These are phyloP conservation scores for Oncorhynchus tshawytscha DNA, from an alignment of 2,113 vertebrate genomes.

Conservation along the genomic window DNA sequence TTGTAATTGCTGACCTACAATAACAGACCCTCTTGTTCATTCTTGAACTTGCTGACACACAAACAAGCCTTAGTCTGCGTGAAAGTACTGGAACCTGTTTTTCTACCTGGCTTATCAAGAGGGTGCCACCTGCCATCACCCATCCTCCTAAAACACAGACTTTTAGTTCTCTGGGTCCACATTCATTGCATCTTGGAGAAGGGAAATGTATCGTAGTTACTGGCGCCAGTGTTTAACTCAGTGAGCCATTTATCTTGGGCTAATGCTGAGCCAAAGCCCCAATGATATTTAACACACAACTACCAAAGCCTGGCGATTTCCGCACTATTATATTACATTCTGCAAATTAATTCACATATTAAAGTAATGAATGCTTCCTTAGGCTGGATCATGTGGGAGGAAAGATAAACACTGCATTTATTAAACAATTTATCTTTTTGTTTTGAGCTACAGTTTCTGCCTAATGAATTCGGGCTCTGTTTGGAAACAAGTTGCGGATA, in stretches of 20 bases:
- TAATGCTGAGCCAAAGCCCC: slow-evolving; percentile 13
- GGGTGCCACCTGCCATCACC: slow-evolving; percentile 40
- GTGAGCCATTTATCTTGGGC: slow-evolving; percentile 22
- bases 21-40: slow-evolving; percentile 51
- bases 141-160: slow-evolving; percentile 28
- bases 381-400: background rate
- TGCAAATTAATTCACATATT: slow-evolving; percentile 31
- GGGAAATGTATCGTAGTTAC: slow-evolving; percentile 10
- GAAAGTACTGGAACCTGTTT: slow-evolving; percentile 50
- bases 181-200: slow-evolving; percentile 20
- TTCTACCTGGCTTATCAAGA: slow-evolving; percentile 50
- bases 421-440: background rate
- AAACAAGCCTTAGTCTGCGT: slow-evolving; percentile 57
- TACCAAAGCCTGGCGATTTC: slow-evolving; percentile 13
- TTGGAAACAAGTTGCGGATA: background rate
- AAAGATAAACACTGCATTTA: slow-evolving; percentile 12
- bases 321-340: slow-evolving; percentile 29
- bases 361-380: slow-evolving; percentile 34
- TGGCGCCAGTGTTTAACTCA: slow-evolving; percentile 18
- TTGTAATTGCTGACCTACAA: slow-evolving; percentile 68
- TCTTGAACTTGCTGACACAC: slow-evolving; percentile 42
- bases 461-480: background rate
- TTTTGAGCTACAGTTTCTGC: background rate
- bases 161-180: slow-evolving; percentile 27
- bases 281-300: slow-evolving; percentile 28